Evolutionary conservation across 2,113 vertebrate species (phyloP).

Genomic region (Meles meles): DNA sequence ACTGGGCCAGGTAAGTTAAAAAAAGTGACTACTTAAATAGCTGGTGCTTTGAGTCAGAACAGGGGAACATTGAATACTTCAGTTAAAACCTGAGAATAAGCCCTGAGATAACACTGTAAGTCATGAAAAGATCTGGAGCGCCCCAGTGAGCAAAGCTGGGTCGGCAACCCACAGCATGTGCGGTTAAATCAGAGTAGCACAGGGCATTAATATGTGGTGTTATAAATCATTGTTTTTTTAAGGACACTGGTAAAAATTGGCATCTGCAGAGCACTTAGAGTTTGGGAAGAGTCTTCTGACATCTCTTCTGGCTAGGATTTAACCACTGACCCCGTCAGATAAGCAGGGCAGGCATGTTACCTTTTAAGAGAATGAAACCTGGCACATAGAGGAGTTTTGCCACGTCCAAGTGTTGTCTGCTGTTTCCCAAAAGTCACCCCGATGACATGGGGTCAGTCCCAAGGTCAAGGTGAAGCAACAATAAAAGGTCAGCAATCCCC

Average conservation of each 20-base stretch:
- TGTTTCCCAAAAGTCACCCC: not conserved
- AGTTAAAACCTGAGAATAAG: not conserved
- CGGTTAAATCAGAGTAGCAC: too few relatives aligned
- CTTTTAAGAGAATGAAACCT: not conserved
- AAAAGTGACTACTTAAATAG: not conserved
- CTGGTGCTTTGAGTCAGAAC: not conserved
- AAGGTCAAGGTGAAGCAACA: not conserved
- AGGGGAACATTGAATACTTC: not conserved
- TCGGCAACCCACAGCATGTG: fast-evolving
- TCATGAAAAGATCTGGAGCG: not conserved
- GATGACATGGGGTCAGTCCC: not conserved
- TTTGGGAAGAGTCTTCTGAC: not conserved
- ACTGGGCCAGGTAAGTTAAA: not conserved
- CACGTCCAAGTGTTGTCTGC: not conserved
- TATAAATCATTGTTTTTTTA: not conserved
- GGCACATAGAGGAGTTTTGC: not conserved
- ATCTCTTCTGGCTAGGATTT: not conserved
- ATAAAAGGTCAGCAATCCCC: not conserved
- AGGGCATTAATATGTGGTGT: not conserved
- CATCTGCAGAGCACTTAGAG: not conserved
- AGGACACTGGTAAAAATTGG: not conserved
- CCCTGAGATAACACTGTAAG: not conserved
- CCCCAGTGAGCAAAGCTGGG: fast-evolving
- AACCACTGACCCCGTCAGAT: not conserved
- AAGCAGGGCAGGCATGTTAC: not conserved